These are phyloP conservation scores for Caenorhabditis panamensis DNA, from an alignment of 2,888 invertebrate genomes.

Conservation along the genomic window DNA sequence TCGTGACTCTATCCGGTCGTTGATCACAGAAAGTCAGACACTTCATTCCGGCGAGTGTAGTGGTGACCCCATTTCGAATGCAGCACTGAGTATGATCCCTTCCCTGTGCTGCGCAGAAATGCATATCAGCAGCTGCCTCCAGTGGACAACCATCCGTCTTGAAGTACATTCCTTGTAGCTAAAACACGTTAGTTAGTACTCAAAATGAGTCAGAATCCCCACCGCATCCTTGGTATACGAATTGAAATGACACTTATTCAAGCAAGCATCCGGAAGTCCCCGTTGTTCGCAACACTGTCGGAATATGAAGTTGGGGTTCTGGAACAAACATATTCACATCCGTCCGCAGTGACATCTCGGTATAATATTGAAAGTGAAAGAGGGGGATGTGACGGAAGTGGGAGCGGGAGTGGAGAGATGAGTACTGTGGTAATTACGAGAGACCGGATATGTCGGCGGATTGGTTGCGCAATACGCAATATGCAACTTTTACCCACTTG, in stretches of 20 bases:
- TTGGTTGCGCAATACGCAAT: constrained; percentile 31
- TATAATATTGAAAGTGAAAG: constrained; percentile 16
- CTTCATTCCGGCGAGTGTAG: constrained; percentile 77
- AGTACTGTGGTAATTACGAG: constrained; percentile 19
- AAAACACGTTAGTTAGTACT: constrained; percentile 35
- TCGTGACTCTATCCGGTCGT: constrained; percentile 76
- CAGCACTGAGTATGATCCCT: constrained; percentile 73
- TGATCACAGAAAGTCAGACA: constrained; percentile 79
- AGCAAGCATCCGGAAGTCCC: constrained; percentile 77
- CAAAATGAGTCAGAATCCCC: neutral
- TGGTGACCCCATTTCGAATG: constrained; percentile 72
- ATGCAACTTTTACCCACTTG: too few relatives aligned
- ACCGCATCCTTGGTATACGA: constrained; percentile 78
- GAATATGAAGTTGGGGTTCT: constrained; percentile 80
- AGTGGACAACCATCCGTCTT: constrained; percentile 79
- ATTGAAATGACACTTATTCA: constrained; percentile 79
- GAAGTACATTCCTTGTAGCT: constrained; percentile 81
- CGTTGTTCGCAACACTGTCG: constrained; percentile 80
- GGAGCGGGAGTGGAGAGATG: too few relatives aligned
- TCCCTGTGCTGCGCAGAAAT: constrained; percentile 78
- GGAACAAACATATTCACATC: constrained; percentile 20
- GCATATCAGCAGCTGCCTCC: constrained; percentile 79
- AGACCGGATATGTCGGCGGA: constrained; percentile 23
- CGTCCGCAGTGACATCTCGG: too few relatives aligned
- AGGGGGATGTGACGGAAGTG: constrained; percentile 7